phyloP scores from a whole-genome alignment of 2,113 vertebrate genomes.

The Phrynocephalus versicolor region DNA sequence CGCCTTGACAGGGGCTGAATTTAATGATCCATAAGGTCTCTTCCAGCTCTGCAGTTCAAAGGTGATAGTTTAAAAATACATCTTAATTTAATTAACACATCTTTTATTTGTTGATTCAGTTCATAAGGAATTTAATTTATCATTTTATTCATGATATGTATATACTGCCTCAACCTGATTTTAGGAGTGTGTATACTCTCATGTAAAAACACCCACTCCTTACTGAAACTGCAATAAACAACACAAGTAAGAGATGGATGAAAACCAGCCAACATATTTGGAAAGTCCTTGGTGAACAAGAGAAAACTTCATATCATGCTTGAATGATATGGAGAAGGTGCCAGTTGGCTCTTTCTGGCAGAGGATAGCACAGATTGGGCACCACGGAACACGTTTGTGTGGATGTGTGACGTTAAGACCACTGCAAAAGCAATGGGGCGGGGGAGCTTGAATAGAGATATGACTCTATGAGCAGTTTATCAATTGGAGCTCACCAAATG shows the following conservation, averaged over 20 bases:
- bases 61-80: too few relatives aligned
- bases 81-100: too few relatives aligned
- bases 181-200: too few relatives aligned
- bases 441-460: too few relatives aligned
- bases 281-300: neutral
- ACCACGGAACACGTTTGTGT: too few relatives aligned
- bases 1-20: too few relatives aligned
- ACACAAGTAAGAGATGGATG: neutral
- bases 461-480: too few relatives aligned
- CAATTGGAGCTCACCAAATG: too few relatives aligned
- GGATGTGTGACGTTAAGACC: too few relatives aligned
- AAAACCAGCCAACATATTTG: neutral
- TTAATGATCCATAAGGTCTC: too few relatives aligned
- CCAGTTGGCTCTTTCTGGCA: neutral
- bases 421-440: too few relatives aligned
- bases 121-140: slow-evolving; percentile 24
- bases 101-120: slow-evolving; percentile 12
- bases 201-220: neutral
- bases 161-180: neutral
- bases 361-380: neutral
- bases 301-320: neutral
- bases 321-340: neutral
- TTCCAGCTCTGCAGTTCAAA: too few relatives aligned
- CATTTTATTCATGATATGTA: neutral
- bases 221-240: neutral